These are phyloP conservation scores for Caiman crocodilus DNA, from an alignment of 2,797 vertebrate species.

Conservation along the genomic window DNA sequence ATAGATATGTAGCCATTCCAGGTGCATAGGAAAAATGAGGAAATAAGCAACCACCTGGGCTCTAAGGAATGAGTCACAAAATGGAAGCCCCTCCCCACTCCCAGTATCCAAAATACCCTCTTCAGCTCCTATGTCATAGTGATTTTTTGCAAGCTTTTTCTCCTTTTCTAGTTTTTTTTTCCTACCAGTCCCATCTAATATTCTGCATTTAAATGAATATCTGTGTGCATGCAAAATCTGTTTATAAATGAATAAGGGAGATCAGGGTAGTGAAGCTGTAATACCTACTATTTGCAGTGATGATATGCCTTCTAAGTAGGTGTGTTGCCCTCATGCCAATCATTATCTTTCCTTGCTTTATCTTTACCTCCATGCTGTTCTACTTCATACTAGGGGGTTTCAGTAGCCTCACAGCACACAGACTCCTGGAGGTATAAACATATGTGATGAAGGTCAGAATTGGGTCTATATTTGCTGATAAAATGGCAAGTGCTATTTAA, in stretches of 20 bases:
- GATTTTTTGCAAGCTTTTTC: neutral
- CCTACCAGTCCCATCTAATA: neutral
- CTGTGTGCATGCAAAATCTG: neutral
- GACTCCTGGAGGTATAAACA: neutral
- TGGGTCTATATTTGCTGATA: neutral
- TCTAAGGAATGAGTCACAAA: neutral
- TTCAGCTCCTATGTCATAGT: neutral
- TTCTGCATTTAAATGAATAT: neutral
- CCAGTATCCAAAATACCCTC: neutral
- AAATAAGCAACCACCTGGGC: neutral
- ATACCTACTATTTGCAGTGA: neutral
- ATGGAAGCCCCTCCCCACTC: neutral
- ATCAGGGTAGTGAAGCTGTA: neutral
- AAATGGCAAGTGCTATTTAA: neutral
- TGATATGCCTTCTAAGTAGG: neutral
- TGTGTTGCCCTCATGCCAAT: neutral
- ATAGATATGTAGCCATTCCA: neutral
- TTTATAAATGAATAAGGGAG: neutral
- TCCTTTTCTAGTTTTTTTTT: neutral
- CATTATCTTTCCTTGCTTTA: neutral
- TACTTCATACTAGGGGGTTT: neutral
- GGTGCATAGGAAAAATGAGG: neutral
- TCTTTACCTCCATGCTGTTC: rapidly evolving
- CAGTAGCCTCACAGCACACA: neutral
- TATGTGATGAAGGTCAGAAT: neutral